Percentiles rank a stretch among this genome's conserved stretches.
phyloP scores from a whole-genome alignment of 2,888 invertebrate genomes.

The Tachystola acroxantha region DNA sequence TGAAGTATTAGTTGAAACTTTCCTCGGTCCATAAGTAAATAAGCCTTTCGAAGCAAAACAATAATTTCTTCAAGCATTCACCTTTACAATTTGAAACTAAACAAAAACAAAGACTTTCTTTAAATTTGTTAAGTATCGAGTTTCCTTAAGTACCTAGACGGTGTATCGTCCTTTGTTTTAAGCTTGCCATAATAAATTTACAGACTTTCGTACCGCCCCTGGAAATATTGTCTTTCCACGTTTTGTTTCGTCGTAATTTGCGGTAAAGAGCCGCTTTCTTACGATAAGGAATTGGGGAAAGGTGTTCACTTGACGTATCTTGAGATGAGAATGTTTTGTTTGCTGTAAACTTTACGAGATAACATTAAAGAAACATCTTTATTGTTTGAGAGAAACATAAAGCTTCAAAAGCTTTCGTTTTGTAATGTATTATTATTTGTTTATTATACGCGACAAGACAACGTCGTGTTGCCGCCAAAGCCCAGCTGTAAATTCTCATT shows the following conservation, averaged over 20 bases:
- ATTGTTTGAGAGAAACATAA: conserved; percentile 28
- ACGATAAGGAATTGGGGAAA: conserved; percentile 41
- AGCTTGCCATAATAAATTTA: conserved; percentile 28
- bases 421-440: background rate
- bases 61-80: background rate
- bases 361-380: conserved; percentile 34
- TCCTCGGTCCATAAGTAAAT: too few relatives aligned
- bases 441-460: too few relatives aligned
- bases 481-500: too few relatives aligned
- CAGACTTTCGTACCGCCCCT: conserved; percentile 11
- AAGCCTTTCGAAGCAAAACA: too few relatives aligned
- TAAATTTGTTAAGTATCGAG: conserved; percentile 1
- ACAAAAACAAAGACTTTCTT: conserved; percentile 1
- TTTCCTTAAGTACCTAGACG: conserved; percentile 5
- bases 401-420: conserved; percentile 15
- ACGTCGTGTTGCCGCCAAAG: too few relatives aligned
- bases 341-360: conserved; percentile 32
- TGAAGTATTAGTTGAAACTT: too few relatives aligned
- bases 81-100: background rate
- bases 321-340: conserved; percentile 24
- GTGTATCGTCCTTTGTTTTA: conserved; percentile 20
- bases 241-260: conserved; percentile 44
- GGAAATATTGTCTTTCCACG: conserved; percentile 34
- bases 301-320: conserved; percentile 38
- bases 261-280: conserved; percentile 27